phyloP scores from a whole-genome alignment of 2,797 vertebrate genomes.

The Phrynocephalus guinanensis region DNA sequence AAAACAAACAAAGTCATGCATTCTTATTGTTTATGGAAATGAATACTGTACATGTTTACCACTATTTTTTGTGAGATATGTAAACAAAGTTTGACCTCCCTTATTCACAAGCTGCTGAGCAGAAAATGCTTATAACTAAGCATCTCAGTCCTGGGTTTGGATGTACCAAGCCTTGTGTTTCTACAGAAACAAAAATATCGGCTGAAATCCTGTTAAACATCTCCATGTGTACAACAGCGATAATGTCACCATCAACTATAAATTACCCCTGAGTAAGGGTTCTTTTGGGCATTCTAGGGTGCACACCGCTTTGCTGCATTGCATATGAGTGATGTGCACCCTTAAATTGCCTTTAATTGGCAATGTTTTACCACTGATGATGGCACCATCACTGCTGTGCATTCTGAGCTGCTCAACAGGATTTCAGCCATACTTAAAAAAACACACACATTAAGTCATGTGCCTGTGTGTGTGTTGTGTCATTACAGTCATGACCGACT shows the following conservation, averaged over 20 bases:
- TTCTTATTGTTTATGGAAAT: background rate
- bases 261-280: too few species aligned
- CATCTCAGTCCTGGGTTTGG: background rate
- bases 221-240: too few species aligned
- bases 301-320: too few species aligned
- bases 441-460: background rate
- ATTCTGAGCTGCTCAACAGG: too few species aligned
- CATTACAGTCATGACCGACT: too few species aligned
- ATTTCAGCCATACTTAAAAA: background rate
- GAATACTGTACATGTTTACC: background rate
- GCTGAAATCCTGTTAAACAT: too few species aligned
- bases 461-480: background rate
- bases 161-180: background rate
- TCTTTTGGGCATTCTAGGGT: too few species aligned
- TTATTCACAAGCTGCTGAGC: background rate
- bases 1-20: background rate
- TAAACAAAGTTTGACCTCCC: background rate
- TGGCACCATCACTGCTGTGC: too few species aligned
- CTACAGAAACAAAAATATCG: conserved; percentile 1
- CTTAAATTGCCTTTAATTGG: too few species aligned
- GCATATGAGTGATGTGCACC: too few species aligned
- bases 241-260: too few species aligned
- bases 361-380: too few species aligned
- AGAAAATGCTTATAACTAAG: background rate
- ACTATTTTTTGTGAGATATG: background rate